A percentile compares a stretch with the other conserved stretches of the same genome.
Conservation (phyloP, 2,797 vertebrate species). For the Chloroceryle inda region DNA sequence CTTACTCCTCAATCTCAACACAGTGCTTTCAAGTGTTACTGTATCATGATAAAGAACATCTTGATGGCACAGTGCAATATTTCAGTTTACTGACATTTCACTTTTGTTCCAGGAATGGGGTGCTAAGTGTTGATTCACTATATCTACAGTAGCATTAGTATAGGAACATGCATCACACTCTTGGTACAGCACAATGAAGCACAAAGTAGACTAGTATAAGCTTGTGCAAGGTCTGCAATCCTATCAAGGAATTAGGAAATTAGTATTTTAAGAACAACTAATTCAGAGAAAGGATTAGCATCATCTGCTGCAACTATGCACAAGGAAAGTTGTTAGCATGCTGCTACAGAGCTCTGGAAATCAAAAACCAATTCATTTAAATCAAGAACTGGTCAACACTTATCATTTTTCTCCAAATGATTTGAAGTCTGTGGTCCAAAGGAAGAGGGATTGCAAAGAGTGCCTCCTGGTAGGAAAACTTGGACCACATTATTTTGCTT, state of each 20-base stretch:
- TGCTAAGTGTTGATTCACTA: not conserved
- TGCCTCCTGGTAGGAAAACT: constrained; percentile 1
- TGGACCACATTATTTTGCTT: not conserved
- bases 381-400: constrained; percentile 35
- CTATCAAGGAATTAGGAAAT: constrained; percentile 53
- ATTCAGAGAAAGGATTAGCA: constrained; percentile 46
- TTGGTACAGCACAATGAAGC: not conserved
- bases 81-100: not conserved
- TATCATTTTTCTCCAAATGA: constrained; percentile 34
- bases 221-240: constrained; percentile 17
- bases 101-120: not conserved
- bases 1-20: not conserved
- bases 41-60: not conserved
- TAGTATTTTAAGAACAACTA: constrained; percentile 58
- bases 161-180: not conserved
- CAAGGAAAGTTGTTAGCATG: constrained; percentile 30
- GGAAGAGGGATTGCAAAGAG: constrained; percentile 3
- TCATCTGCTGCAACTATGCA: constrained; percentile 6
- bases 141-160: not conserved
- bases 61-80: not conserved
- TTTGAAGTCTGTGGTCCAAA: constrained; percentile 23
- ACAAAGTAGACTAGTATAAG: not conserved
- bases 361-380: constrained; percentile 85
- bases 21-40: not conserved
- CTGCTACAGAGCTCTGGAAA: constrained; percentile 48